Percentiles rank a stretch among this genome's conserved stretches.
Evolutionary conservation across 2,888 invertebrate species (phyloP).

Genomic region (Amphipoea lucens): DNA sequence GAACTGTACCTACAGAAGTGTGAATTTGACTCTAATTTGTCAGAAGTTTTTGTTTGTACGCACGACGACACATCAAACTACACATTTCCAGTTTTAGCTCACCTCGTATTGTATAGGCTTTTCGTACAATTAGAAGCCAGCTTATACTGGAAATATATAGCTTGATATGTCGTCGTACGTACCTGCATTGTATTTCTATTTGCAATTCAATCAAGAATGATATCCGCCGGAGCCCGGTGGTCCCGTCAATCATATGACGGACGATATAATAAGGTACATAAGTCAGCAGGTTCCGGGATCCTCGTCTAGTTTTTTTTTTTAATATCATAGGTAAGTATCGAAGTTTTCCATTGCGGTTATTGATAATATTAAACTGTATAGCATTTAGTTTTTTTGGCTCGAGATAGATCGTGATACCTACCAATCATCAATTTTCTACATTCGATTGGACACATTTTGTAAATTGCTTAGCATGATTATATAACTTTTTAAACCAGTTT

Average conservation of each 20-base stretch:
- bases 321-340: not conserved
- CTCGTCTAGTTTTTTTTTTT: slow-evolving; percentile 17
- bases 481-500: slow-evolving; percentile 7
- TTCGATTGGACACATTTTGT: slow-evolving; percentile 1
- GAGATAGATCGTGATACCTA: slow-evolving; percentile 20
- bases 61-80: not conserved
- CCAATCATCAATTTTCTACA: slow-evolving; percentile 12
- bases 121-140: not conserved
- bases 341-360: slow-evolving; percentile 26
- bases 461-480: not conserved
- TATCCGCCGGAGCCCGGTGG: slow-evolving; percentile 7
- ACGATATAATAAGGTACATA: not conserved
- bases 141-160: no score
- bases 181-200: slow-evolving; percentile 28
- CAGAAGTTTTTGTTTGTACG: slow-evolving; percentile 30
- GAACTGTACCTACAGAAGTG: slow-evolving; percentile 37
- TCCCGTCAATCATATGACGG: slow-evolving; percentile 20
- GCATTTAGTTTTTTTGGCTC: slow-evolving; percentile 15
- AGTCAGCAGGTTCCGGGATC: slow-evolving; percentile 40
- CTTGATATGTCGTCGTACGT: not conserved
- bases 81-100: not conserved
- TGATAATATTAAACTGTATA: not conserved
- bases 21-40: slow-evolving; percentile 37
- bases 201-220: slow-evolving; percentile 15
- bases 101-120: not conserved